These are phyloP conservation scores for Dysdera silvatica DNA, from an alignment of 1,140 invertebrate species.

Conservation along the genomic window DNA sequence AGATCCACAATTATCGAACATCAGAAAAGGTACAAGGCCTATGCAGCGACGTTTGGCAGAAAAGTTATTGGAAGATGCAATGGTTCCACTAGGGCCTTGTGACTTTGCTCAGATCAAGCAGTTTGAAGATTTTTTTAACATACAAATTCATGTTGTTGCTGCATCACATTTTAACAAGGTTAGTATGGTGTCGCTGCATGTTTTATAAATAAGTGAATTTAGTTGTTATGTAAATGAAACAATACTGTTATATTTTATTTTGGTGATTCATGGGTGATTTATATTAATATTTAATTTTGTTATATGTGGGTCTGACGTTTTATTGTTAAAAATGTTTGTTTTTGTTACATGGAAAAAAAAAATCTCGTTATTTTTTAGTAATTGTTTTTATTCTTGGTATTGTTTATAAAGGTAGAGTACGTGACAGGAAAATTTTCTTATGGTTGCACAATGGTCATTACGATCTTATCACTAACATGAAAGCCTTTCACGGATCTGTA, in stretches of 20 bases:
- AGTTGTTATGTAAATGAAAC: too few relatives aligned
- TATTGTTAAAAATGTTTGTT: not conserved
- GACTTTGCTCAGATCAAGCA: not conserved
- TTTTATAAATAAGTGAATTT: too few relatives aligned
- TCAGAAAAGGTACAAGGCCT: not conserved
- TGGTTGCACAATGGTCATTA: not conserved
- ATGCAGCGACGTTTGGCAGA: not conserved
- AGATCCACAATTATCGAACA: not conserved
- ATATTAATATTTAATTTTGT: too few relatives aligned
- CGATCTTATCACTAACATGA: not conserved
- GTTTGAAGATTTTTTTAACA: not conserved
- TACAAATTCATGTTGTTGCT: not conserved
- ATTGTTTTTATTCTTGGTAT: not conserved
- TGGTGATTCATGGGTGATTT: too few relatives aligned
- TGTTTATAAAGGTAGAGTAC: not conserved
- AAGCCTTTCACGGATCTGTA: too few relatives aligned
- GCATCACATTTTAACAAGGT: not conserved
- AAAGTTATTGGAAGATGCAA: not conserved
- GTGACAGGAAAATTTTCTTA: not conserved
- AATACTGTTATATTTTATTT: too few relatives aligned
- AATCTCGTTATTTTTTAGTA: not conserved
- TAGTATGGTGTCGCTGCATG: too few relatives aligned
- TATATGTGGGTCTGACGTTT: too few relatives aligned
- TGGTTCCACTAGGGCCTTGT: not conserved
- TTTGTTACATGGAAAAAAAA: not conserved